Evolutionary conservation across 1,140 invertebrate species (phyloP), one percentile per base, ranked within the genome.

Genomic region (Babylonia areolata): DNA sequence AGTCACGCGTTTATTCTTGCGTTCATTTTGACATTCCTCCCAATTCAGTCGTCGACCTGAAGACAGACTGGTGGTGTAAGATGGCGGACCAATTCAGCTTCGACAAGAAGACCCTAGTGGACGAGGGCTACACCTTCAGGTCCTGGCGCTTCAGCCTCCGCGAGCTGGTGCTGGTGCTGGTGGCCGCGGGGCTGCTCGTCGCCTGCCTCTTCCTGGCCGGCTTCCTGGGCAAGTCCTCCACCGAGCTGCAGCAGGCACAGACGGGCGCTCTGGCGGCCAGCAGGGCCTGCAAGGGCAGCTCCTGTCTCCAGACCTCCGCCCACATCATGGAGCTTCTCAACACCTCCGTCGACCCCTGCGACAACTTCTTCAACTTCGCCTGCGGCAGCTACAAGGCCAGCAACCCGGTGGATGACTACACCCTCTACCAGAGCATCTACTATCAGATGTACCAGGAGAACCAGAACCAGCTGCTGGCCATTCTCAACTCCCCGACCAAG

Each of bases 281-380:
- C 40, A 64, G 46, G 2, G 46, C 58, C 1, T 89, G 88, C 85
- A 78, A 42, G n/a, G 75, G 82, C 64, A 46, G 39, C 17, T 33
- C 87, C 3, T 93, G 93, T 80, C 86, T 93, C 33, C 90, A 91
- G 83, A 89, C 89, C 17, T 89, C 90, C 0, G 82, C 90, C 0
- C 90, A 91, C 40, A 87, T 87, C 3, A 85, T 91, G 42, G 83
- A 85, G 28, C 89, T 90, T 58, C 94, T 95, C 93, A 95, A 95
- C 88, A 88, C 88, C 23, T 92, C 92, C 20, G 92, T 95, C 1
- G 93, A 95, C 83, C 96, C 96, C 0, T 96, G 95, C 91, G 93
- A 94, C 6, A 94, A 96, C 92, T 96, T 96, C 90, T 95, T 94
- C 90, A 89, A 95, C 73, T 96, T 95, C 86, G 95, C 95, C 2